phyloP scores from a whole-genome alignment of 2,888 invertebrate species.

The Iphiclides podalirius region DNA sequence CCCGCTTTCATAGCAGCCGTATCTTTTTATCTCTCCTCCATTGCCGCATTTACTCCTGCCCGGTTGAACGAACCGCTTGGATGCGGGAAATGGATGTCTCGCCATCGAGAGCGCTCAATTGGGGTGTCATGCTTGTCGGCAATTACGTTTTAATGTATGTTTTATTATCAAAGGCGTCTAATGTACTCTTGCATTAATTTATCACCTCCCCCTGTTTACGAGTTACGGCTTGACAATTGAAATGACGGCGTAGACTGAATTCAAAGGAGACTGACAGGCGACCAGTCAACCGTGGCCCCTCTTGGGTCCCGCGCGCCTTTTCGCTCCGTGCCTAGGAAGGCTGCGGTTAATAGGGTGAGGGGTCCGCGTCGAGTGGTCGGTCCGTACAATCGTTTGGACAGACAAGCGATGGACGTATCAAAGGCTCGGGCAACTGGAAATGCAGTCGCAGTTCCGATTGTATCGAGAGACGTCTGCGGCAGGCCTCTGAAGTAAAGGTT shows the following conservation, averaged over 20 bases:
- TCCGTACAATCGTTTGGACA: conserved; percentile 70
- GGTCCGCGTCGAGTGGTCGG: conserved; percentile 50
- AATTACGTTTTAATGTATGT: conserved; percentile 77
- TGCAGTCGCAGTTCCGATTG: conserved; percentile 76
- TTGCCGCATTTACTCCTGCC: conserved; percentile 38
- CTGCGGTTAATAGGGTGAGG: conserved; percentile 36
- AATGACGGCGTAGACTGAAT: conserved; percentile 66
- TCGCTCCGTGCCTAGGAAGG: conserved; percentile 28
- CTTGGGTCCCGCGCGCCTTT: conserved; percentile 36
- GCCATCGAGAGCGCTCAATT: conserved; percentile 14
- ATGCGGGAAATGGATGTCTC: conserved; percentile 39
- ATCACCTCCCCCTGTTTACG: conserved; percentile 74
- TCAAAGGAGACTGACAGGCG: conserved; percentile 48
- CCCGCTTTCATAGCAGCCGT: conserved; percentile 32
- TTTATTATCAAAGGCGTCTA: conserved; percentile 76
- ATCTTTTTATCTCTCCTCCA: conserved; percentile 44
- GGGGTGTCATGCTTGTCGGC: conserved; percentile 51
- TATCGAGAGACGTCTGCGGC: conserved; percentile 74
- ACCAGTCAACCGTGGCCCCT: conserved; percentile 45
- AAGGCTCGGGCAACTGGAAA: conserved; percentile 69
- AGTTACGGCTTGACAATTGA: conserved; percentile 73
- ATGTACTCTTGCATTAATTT: conserved; percentile 77
- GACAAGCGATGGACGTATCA: conserved; percentile 79
- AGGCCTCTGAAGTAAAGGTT: conserved; percentile 64
- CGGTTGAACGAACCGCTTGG: neutral